Base-by-base conservation (phyloP, 2,888 invertebrate species). In the Idaea aversata region DNA sequence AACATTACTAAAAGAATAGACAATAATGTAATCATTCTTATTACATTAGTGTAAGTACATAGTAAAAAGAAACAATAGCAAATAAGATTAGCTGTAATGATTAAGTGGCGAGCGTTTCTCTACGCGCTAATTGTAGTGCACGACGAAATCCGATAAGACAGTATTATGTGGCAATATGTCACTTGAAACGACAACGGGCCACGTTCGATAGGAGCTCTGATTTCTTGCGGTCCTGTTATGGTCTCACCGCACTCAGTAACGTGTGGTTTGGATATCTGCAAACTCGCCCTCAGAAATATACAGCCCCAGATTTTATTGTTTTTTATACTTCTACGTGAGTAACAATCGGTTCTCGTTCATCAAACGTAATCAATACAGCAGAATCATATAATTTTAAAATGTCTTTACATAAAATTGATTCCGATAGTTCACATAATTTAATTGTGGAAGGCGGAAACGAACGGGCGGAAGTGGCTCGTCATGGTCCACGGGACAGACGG, bases 381-480 rank as follows among this genome's bases (percentile, higher is more conserved):
- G 47, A 61, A 66, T 62, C 63, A 60, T 64, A 62, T 65, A 57
- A 62, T 63, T 57, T 34, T 35, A 57, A 6, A 59, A 25, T 34
- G 64, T 68, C 65, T 62, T 61, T 64, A 65, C 63, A 63, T 67
- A 70, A 76, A 72, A 71, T 72, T 75, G 75, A 77, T 84, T 81
- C 84, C 82, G 78, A 84, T 84, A 83, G 86, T 83, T 85, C 86
- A 88, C 84, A 89, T 86, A 86, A 85, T 87, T 80, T 84, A 80
- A 85, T 80, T 81, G 85, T 85, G 81, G 88, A 87, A 87, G 90
- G 88, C 91, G 92, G 92, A 93, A 91, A 85, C 82, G 78, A 75
- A 36, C 64, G 83, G 78, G 81, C 91, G 92, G 92, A 92, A 91
- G 83, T 87, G 83, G 85, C 85, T 85, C 86, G 90, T 90, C 88